Evolutionary conservation across 2,797 vertebrate species (phyloP).

Genomic region (Amblyopsis hoosieri): DNA sequence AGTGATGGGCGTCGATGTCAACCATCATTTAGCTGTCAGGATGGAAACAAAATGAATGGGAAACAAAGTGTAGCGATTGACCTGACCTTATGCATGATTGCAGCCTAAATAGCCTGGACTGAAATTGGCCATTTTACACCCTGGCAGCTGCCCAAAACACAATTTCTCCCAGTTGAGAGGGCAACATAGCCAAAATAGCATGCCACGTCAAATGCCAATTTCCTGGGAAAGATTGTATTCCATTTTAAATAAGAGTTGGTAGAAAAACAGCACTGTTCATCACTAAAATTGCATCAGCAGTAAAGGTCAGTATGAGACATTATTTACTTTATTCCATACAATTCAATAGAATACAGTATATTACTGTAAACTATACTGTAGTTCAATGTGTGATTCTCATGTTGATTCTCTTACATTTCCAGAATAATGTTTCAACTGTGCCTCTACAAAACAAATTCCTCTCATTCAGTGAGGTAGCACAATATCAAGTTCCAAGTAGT

Average conservation of each 20-base stretch:
- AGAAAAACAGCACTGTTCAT: constrained; percentile 47
- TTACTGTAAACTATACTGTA: background rate
- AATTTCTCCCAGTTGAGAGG: constrained; percentile 70
- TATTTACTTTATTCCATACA: constrained; percentile 25
- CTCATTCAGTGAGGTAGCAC: constrained; percentile 1
- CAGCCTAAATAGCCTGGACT: constrained; percentile 73
- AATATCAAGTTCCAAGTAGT: constrained; percentile 7
- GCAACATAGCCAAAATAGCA: constrained; percentile 63
- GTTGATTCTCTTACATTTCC: constrained; percentile 4
- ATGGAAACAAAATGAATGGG: constrained; percentile 75
- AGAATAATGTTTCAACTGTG: background rate
- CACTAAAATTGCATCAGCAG: constrained; percentile 51
- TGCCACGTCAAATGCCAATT: constrained; percentile 64
- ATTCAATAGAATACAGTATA: too few relatives aligned
- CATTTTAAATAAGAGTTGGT: constrained; percentile 33
- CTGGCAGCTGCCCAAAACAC: constrained; percentile 80
- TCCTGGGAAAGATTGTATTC: constrained; percentile 65
- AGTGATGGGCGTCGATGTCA: constrained; percentile 71
- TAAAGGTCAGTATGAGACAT: constrained; percentile 24
- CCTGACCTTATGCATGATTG: constrained; percentile 81
- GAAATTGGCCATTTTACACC: constrained; percentile 85
- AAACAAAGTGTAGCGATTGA: constrained; percentile 73
- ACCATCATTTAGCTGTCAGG: constrained; percentile 79
- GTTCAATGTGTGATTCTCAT: background rate
- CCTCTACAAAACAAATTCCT: background rate